phyloP scores from a whole-genome alignment of 2,797 vertebrate species.

The Rhynchonycteris naso region DNA sequence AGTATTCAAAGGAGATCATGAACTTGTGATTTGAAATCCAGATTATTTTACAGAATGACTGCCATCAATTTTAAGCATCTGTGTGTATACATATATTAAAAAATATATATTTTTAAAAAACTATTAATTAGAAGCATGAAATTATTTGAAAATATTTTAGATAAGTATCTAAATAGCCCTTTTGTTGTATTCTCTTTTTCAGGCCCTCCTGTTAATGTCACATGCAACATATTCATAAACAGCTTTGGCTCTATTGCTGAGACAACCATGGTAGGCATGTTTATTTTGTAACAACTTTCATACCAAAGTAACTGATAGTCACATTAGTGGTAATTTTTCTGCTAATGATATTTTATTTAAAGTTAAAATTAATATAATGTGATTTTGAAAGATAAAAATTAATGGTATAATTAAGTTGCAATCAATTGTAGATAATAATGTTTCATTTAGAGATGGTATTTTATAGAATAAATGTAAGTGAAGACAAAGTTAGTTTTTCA shows the following conservation, averaged over 20 bases:
- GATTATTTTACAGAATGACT: not conserved
- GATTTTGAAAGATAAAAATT: slow-evolving; percentile 29
- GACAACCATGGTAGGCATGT: slow-evolving; percentile 95
- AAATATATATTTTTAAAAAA: not conserved
- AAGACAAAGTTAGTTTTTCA: not conserved
- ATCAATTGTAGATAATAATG: not conserved
- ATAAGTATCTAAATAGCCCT: not conserved
- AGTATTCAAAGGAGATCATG: not conserved
- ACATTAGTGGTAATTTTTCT: slow-evolving; percentile 21
- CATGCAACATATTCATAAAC: slow-evolving; percentile 99
- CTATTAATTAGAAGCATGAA: not conserved
- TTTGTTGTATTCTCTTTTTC: slow-evolving; percentile 75
- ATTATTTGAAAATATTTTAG: slow-evolving; percentile 8
- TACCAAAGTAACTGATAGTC: not conserved
- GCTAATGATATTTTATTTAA: not conserved
- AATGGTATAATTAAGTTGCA: not conserved
- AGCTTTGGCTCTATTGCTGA: slow-evolving; percentile 99
- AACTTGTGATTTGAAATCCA: not conserved
- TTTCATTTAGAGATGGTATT: slow-evolving; percentile 27
- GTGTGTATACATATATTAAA: not conserved
- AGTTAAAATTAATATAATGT: slow-evolving; percentile 15
- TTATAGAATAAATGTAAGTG: slow-evolving; percentile 8
- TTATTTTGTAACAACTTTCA: slow-evolving; percentile 36
- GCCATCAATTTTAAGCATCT: not conserved
- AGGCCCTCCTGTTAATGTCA: slow-evolving; percentile 98